Percentiles rank a stretch among this genome's conserved stretches.
phyloP scores from a whole-genome alignment of 1,140 invertebrate genomes.

The Prorops nasuta region DNA sequence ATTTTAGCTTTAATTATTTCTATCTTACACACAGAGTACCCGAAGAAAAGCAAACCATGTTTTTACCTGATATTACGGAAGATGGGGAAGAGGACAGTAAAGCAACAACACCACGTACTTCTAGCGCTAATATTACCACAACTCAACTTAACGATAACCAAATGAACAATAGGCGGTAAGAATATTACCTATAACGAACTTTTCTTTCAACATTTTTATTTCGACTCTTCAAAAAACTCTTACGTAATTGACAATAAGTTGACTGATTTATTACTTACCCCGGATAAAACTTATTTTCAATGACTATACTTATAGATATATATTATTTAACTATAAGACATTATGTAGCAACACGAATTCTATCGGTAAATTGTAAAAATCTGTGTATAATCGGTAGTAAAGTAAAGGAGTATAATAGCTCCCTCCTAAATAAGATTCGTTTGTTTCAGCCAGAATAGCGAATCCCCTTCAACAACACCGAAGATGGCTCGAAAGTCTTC shows the following conservation, averaged over 20 bases:
- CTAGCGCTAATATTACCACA: constrained; percentile 35
- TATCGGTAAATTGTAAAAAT: not conserved
- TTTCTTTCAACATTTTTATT: not conserved
- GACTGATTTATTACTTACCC: not conserved
- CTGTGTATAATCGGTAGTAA: not conserved
- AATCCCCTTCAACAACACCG: constrained; percentile 39
- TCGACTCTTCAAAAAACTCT: no score
- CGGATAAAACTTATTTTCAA: not conserved
- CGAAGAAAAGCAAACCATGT: constrained; percentile 63
- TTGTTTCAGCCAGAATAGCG: constrained; percentile 55
- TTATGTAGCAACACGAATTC: not conserved
- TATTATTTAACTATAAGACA: not conserved
- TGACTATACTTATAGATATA: not conserved
- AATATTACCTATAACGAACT: not conserved
- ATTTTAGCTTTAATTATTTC: no score
- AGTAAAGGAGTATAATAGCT: not conserved
- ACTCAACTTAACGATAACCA: constrained; percentile 39
- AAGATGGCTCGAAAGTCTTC: constrained; percentile 35
- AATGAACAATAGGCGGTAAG: constrained; percentile 41
- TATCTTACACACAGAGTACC: constrained; percentile 55
- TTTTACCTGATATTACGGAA: constrained; percentile 62
- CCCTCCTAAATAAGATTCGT: constrained; percentile 42
- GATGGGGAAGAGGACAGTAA: constrained; percentile 55
- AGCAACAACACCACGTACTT: constrained; percentile 36
- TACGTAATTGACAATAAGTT: constrained; percentile 2